A percentile compares a stretch with the other conserved stretches of the same genome.
These are phyloP conservation scores for Drosophila pseudoobscura DNA, from an alignment of 1,140 invertebrate species.

Conservation along the genomic window DNA sequence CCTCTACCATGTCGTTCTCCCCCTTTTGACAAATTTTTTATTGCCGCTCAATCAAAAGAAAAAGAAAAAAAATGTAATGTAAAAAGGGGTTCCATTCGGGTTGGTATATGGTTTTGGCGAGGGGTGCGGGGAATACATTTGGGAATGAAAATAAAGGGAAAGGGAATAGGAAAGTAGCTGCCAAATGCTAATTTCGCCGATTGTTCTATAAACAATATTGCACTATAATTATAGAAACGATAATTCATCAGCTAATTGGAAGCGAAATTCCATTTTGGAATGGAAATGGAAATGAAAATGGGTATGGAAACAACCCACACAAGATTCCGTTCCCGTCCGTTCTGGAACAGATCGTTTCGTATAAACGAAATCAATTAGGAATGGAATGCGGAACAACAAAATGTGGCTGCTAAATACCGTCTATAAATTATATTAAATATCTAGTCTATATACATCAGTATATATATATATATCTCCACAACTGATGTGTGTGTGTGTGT, in stretches of 20 bases:
- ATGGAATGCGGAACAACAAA: constrained; percentile 71
- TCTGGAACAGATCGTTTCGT: neutral
- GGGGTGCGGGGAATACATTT: neutral
- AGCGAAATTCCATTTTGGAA: constrained; percentile 14
- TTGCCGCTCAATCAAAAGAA: constrained; percentile 71
- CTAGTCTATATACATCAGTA: constrained; percentile 29
- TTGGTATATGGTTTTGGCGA: neutral
- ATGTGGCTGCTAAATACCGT: constrained; percentile 63
- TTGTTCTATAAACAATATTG: constrained; percentile 37
- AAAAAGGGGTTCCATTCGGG: constrained; percentile 2
- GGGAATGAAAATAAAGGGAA: neutral
- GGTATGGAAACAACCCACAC: constrained; percentile 26
- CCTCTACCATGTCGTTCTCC: neutral
- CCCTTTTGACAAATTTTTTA: constrained; percentile 71
- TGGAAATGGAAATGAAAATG: constrained; percentile 19
- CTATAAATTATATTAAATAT: constrained; percentile 56
- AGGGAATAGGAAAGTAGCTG: neutral
- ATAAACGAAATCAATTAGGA: constrained; percentile 57
- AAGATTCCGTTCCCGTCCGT: neutral
- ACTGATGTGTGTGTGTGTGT: constrained; percentile 21
- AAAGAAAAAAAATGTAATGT: constrained; percentile 29
- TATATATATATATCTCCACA: constrained; percentile 24
- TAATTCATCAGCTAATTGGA: constrained; percentile 37
- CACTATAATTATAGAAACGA: constrained; percentile 42
- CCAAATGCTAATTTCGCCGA: constrained; percentile 10